These are phyloP conservation scores for Notothenia rossii DNA, from an alignment of 2,113 vertebrate genomes.

Conservation along the genomic window DNA sequence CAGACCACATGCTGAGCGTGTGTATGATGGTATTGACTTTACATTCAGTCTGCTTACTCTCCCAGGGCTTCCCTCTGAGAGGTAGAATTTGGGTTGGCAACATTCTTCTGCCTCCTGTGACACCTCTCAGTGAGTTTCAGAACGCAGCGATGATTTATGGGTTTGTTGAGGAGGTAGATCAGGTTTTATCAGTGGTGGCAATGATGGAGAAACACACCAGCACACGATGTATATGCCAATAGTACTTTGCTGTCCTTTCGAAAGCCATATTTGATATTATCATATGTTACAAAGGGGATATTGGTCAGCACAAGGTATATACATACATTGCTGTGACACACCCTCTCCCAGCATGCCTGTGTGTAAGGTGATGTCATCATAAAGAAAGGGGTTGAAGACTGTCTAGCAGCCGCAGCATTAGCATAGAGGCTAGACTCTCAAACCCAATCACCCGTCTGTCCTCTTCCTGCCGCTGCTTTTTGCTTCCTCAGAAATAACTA, in stretches of 20 bases:
- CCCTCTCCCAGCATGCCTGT: constrained; percentile 6
- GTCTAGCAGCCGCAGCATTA: constrained; percentile 79
- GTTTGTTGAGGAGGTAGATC: constrained; percentile 37
- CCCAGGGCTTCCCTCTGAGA: constrained; percentile 71
- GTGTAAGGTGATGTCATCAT: constrained; percentile 66
- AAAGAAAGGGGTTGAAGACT: constrained; percentile 53
- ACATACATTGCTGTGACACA: too few relatives aligned
- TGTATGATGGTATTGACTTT: constrained; percentile 79
- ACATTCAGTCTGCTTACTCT: constrained; percentile 76
- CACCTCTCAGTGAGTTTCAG: constrained; percentile 45
- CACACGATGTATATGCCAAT: not conserved
- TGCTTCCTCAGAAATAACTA: constrained; percentile 73
- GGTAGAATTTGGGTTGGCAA: constrained; percentile 59
- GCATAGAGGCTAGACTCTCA: constrained; percentile 81
- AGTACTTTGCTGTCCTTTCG: too few relatives aligned
- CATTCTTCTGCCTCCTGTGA: constrained; percentile 65
- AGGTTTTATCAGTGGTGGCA: constrained; percentile 12
- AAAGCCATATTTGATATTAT: too few relatives aligned
- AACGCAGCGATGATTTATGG: constrained; percentile 26
- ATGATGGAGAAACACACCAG: not conserved
- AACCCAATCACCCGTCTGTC: constrained; percentile 74
- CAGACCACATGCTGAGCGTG: constrained; percentile 77
- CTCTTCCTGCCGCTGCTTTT: constrained; percentile 54
- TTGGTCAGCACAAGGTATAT: not conserved
- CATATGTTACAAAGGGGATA: too few relatives aligned